A percentile compares a stretch with the other conserved stretches of the same genome.
phyloP scores from a whole-genome alignment of 2,888 invertebrate genomes.

The Nephrocerus scutellatus region DNA sequence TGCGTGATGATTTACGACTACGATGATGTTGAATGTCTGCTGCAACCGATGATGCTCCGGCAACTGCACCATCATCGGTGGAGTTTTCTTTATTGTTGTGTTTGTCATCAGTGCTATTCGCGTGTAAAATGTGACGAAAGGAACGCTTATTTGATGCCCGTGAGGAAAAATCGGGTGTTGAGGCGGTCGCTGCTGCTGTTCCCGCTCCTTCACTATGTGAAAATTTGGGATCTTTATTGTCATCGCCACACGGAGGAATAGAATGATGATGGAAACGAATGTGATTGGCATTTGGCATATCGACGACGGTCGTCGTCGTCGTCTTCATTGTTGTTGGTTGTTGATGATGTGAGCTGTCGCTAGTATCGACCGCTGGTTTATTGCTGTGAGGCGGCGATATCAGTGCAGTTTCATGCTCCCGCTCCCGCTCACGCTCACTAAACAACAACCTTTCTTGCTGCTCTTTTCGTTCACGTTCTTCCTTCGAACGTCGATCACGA shows the following conservation, averaged over 20 bases:
- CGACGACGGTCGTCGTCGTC: too few relatives aligned
- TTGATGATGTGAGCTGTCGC: constrained; percentile 29
- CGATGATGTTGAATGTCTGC: too few relatives aligned
- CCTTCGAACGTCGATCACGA: constrained; percentile 26
- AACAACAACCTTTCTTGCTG: constrained; percentile 27
- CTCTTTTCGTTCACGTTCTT: constrained; percentile 34
- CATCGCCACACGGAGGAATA: too few relatives aligned
- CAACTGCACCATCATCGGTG: constrained; percentile 17
- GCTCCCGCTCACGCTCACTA: constrained; percentile 28
- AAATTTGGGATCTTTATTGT: too few relatives aligned
- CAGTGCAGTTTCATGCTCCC: constrained; percentile 31
- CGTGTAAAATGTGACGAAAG: constrained; percentile 23
- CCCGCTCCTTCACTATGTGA: too few relatives aligned
- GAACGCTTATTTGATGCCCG: constrained; percentile 16
- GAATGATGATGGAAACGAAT: too few relatives aligned
- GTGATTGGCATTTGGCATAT: too few relatives aligned
- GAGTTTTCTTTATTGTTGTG: constrained; percentile 39
- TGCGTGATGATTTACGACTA: constrained; percentile 36
- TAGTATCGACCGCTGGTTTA: constrained; percentile 32
- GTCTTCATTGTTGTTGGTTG: constrained; percentile 36
- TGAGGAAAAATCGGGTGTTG: constrained; percentile 41
- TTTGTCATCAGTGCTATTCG: constrained; percentile 24
- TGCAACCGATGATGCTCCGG: too few relatives aligned
- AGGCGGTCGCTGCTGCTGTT: constrained; percentile 40
- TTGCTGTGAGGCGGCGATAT: constrained; percentile 26